A percentile compares a stretch with the other conserved stretches of the same genome.
Evolutionary conservation across 2,113 vertebrate genomes (phyloP).

Genomic region (Sapayoa aenigma): DNA sequence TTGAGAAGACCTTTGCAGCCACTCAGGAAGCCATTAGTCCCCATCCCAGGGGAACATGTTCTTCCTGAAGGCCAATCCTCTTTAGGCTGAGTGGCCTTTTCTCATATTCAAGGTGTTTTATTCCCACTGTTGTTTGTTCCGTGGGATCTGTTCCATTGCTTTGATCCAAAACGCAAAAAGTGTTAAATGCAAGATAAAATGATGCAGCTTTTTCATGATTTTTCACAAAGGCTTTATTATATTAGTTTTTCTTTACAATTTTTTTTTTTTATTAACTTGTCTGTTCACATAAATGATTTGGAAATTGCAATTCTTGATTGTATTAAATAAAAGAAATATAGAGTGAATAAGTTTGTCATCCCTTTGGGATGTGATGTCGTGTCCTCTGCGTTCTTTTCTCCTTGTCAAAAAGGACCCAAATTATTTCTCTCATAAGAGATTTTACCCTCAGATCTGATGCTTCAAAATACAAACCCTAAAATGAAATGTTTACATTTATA

Average conservation of each 20-base stretch:
- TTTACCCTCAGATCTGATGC: not conserved
- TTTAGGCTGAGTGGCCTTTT: not conserved
- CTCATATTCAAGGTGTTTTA: not conserved
- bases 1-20: not conserved
- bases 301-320: not conserved
- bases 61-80: not conserved
- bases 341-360: not conserved
- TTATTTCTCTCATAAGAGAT: not conserved
- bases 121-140: not conserved
- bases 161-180: not conserved
- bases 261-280: not conserved
- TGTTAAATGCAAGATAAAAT: not conserved
- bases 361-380: not conserved
- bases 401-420: not conserved
- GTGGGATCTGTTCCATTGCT: not conserved
- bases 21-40: not conserved
- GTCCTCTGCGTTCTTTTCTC: not conserved
- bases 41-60: not conserved
- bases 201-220: fast-evolving
- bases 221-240: not conserved
- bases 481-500: not conserved
- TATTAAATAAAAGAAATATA: not conserved
- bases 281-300: not conserved
- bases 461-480: not conserved
- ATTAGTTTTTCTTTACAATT: not conserved